phyloP scores from a whole-genome alignment of 2,888 invertebrate species.

The Eudemis profundana region DNA sequence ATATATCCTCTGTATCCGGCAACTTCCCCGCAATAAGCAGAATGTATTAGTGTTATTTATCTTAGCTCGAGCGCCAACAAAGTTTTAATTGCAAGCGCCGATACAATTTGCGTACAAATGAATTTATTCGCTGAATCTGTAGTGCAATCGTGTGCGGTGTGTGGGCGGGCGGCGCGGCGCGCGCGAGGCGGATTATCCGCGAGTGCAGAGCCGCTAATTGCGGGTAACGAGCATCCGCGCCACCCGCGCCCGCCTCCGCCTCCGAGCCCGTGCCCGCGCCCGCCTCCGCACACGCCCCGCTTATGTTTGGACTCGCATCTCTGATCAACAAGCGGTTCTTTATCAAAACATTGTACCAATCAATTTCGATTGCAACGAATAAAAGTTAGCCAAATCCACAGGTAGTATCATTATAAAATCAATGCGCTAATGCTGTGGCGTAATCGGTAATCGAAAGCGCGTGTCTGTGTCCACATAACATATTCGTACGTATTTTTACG shows the following conservation, averaged over 20 bases:
- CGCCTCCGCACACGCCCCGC: constrained; percentile 44
- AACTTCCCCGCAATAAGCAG: constrained; percentile 83
- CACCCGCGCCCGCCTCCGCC: constrained; percentile 48
- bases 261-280: constrained; percentile 45
- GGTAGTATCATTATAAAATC: no score
- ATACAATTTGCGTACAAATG: constrained; percentile 86
- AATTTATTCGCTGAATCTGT: constrained; percentile 84
- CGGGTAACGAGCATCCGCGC: constrained; percentile 72
- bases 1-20: constrained; percentile 82
- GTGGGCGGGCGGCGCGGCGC: constrained; percentile 55
- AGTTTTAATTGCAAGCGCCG: constrained; percentile 86
- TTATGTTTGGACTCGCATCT: constrained; percentile 47
- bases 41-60: constrained; percentile 86
- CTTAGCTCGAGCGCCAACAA: constrained; percentile 83
- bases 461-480: no score
- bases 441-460: no score
- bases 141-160: constrained; percentile 73
- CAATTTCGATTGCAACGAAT: not conserved
- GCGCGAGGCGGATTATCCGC: constrained; percentile 75
- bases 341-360: constrained; percentile 31
- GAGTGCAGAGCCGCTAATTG: constrained; percentile 81
- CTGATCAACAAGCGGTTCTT: constrained; percentile 50
- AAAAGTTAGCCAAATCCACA: not conserved
- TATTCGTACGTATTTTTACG: no score
- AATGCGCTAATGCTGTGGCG: no score